Conservation (phyloP, 1,140 invertebrate species). For the Drosophila busckii region DNA sequence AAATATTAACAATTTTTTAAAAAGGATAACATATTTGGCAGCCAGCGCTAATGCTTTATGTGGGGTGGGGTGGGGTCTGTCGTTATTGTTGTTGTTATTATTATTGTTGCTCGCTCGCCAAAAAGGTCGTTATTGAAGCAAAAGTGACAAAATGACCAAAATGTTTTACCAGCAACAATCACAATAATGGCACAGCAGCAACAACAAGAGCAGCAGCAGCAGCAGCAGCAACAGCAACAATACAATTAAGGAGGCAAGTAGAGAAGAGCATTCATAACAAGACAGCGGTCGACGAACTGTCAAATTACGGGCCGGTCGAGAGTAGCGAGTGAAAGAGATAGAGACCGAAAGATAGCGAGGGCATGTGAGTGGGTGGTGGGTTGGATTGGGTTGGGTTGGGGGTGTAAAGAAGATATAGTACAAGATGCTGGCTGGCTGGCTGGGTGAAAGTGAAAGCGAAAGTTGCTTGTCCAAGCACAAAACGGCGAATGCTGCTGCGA, state of each 20-base stretch:
- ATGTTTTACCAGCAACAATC: constrained; percentile 34
- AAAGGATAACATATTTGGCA: too few relatives aligned
- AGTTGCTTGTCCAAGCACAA: too few relatives aligned
- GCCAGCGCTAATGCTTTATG: too few relatives aligned
- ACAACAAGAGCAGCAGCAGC: not conserved
- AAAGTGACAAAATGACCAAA: constrained; percentile 23
- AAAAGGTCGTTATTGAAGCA: not conserved
- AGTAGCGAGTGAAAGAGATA: not conserved
- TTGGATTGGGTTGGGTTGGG: too few relatives aligned
- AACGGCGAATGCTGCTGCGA: too few relatives aligned
- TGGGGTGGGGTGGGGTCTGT: too few relatives aligned
- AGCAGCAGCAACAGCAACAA: constrained; percentile 13
- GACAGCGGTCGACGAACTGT: constrained; percentile 34
- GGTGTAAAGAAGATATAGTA: too few relatives aligned
- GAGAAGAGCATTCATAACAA: constrained; percentile 14
- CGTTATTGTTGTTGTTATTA: not conserved
- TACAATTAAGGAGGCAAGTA: constrained; percentile 1
- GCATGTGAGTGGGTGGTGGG: not conserved
- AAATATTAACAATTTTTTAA: too few relatives aligned
- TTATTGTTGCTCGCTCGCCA: constrained; percentile 12
- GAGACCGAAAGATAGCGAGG: not conserved
- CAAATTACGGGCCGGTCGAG: constrained; percentile 14
- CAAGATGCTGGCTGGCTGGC: too few relatives aligned
- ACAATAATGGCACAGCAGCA: not conserved
- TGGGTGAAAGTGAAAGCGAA: too few relatives aligned